Percentiles rank a stretch among this genome's conserved stretches.
Evolutionary conservation across 2,888 invertebrate species (phyloP).

Genomic region (Mimas tiliae): DNA sequence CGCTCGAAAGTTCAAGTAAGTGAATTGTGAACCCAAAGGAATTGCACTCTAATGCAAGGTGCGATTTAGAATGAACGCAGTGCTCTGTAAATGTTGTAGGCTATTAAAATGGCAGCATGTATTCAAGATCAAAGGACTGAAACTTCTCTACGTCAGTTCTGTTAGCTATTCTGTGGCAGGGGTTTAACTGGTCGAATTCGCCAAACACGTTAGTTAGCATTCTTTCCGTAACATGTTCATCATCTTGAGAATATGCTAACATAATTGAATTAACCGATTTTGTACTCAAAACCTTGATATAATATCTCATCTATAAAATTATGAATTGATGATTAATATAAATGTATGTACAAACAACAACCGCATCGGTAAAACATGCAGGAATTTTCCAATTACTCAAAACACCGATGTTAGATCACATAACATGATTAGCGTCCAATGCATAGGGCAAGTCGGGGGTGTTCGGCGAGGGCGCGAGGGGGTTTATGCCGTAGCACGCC

Average conservation of each 20-base stretch:
- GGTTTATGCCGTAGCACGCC: constrained; percentile 53
- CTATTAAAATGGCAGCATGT: too few species aligned
- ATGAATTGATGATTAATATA: background rate
- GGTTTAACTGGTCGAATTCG: too few species aligned
- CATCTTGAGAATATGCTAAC: background rate
- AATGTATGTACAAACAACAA: constrained; percentile 22
- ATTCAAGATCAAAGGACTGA: too few species aligned
- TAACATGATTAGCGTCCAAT: constrained; percentile 64
- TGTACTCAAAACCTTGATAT: constrained; percentile 4
- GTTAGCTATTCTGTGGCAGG: too few species aligned
- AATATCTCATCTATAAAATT: background rate
- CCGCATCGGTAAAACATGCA: constrained; percentile 40
- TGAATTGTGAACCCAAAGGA: too few species aligned
- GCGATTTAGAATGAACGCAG: too few species aligned
- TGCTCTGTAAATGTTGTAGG: too few species aligned
- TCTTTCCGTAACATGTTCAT: too few species aligned
- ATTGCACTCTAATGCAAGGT: too few species aligned
- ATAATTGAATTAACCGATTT: background rate
- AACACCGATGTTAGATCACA: constrained; percentile 62
- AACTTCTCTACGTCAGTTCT: too few species aligned
- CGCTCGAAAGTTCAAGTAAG: too few species aligned
- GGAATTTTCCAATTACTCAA: constrained; percentile 59
- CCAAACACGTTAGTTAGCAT: too few species aligned
- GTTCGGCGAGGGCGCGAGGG: constrained; percentile 42
- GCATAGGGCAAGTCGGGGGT: constrained; percentile 54